These are phyloP conservation scores for Pararge aegeria DNA, from an alignment of 1,140 invertebrate genomes.

Conservation along the genomic window DNA sequence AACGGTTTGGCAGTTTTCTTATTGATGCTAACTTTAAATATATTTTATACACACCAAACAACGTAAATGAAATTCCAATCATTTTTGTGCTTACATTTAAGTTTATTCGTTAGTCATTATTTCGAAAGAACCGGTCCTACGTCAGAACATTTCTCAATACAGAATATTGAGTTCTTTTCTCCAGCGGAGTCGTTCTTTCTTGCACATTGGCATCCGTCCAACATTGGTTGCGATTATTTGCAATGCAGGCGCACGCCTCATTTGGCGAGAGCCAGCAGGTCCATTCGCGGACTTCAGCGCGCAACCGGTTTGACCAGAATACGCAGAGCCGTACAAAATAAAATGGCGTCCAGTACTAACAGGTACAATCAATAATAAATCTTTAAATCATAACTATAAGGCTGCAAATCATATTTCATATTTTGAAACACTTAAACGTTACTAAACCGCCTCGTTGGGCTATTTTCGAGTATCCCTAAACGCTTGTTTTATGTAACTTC, in stretches of 20 bases:
- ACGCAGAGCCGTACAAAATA: slow-evolving; percentile 55
- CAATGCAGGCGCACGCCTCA: slow-evolving; percentile 62
- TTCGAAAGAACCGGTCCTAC: not conserved
- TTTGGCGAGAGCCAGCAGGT: slow-evolving; percentile 72
- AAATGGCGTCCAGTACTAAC: slow-evolving; percentile 47
- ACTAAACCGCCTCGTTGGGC: slow-evolving; percentile 52
- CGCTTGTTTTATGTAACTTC: slow-evolving; percentile 48
- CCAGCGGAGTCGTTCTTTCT: slow-evolving; percentile 35
- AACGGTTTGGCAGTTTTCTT: too few species aligned
- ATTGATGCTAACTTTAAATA: too few species aligned
- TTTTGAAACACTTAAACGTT: slow-evolving; percentile 37
- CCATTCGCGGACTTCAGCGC: slow-evolving; percentile 63
- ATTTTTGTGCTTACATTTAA: not conserved
- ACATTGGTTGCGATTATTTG: slow-evolving; percentile 53
- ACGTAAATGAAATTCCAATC: too few species aligned
- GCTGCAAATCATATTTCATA: slow-evolving; percentile 36
- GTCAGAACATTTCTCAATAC: not conserved
- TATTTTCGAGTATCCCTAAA: slow-evolving; percentile 70
- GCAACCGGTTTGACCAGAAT: slow-evolving; percentile 74
- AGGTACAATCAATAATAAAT: slow-evolving; percentile 42
- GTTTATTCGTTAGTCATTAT: not conserved
- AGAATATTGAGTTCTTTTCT: slow-evolving; percentile 7
- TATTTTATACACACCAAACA: too few species aligned
- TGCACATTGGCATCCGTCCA: slow-evolving; percentile 44
- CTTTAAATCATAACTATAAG: slow-evolving; percentile 39